phyloP scores from a whole-genome alignment of 2,113 vertebrate genomes.

The Haliaeetus leucogaster region DNA sequence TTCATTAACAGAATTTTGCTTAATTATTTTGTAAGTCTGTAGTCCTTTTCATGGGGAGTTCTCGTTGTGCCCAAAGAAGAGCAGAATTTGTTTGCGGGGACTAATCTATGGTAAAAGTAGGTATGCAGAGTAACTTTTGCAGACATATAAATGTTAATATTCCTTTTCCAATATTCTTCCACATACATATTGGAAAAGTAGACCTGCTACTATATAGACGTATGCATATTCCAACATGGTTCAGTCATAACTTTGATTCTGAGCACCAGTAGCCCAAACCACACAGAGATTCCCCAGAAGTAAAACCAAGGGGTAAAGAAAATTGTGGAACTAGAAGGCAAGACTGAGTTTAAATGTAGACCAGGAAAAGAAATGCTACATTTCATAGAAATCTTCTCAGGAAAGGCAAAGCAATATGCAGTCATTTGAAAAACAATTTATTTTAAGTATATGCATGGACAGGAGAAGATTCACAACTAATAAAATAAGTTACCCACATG shows the following conservation, averaged over 20 bases:
- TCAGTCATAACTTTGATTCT: background rate
- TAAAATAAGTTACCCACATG: background rate
- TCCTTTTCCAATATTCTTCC: background rate
- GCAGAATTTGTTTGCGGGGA: background rate
- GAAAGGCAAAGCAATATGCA: background rate
- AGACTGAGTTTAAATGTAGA: background rate
- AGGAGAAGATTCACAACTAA: background rate
- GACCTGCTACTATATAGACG: background rate
- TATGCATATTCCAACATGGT: accelerated
- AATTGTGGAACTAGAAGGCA: background rate
- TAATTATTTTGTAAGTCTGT: background rate
- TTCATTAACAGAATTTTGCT: background rate
- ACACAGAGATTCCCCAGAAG: background rate
- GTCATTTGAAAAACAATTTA: background rate
- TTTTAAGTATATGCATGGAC: background rate
- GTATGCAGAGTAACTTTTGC: background rate
- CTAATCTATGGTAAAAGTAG: background rate
- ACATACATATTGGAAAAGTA: background rate
- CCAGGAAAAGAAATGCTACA: background rate
- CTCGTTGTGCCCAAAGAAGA: background rate
- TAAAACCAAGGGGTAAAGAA: background rate
- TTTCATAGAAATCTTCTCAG: background rate
- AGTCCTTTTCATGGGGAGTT: background rate
- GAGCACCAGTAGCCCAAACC: background rate
- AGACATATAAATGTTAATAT: background rate